Conservation (phyloP, 2,113 vertebrate genomes). For the Microtus montanus region DNA sequence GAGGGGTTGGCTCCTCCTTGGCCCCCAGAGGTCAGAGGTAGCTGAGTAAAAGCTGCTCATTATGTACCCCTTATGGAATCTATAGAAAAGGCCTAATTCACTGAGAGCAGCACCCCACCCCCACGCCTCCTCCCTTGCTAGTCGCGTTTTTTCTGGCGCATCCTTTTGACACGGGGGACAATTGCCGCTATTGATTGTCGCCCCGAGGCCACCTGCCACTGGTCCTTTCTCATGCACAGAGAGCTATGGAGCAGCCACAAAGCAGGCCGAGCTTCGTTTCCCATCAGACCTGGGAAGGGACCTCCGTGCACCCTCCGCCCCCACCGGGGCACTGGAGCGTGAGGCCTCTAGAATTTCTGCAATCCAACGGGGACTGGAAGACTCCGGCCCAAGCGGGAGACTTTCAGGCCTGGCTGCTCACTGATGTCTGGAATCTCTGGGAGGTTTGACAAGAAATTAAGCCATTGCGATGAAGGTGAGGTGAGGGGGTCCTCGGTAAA, state of each 20-base stretch:
- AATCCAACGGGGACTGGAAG: background rate
- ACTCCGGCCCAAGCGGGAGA: background rate
- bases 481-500: background rate
- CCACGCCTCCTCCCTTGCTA: conserved; percentile 51
- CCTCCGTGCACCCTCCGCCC: background rate
- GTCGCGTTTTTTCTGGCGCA: conserved; percentile 74
- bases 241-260: conserved; percentile 81
- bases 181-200: conserved; percentile 80
- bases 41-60: conserved; percentile 43
- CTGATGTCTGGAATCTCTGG: background rate
- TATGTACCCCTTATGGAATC: conserved; percentile 54
- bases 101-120: conserved; percentile 58
- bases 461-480: background rate
- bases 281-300: conserved; percentile 69
- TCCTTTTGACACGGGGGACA: conserved; percentile 80
- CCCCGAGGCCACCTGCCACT: conserved; percentile 85
- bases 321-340: background rate
- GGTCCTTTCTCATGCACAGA: conserved; percentile 84
- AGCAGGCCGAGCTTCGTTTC: conserved; percentile 75
- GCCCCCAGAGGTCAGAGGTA: conserved; percentile 31
- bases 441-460: background rate
- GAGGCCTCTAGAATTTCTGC: background rate
- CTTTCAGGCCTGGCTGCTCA: background rate
- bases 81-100: conserved; percentile 60
- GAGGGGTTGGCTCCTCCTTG: background rate